Evolutionary conservation across 2,888 invertebrate species (phyloP), one percentile per base, ranked within the genome.

Genomic region (Megastigmus dorsalis): DNA sequence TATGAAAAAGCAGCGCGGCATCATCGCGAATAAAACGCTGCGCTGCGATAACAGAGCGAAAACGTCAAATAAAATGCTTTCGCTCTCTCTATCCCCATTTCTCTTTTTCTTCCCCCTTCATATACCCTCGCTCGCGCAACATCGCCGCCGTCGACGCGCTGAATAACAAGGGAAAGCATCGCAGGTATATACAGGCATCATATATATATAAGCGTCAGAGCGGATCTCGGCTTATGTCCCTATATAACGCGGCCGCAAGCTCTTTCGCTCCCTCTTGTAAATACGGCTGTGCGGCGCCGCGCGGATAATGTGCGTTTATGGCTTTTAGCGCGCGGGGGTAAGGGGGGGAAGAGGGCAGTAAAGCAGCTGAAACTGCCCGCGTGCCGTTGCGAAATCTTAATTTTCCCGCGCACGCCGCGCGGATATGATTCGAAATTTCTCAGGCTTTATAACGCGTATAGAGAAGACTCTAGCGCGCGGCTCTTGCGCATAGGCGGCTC

Each of bases 271-370:
- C 28, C 28, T 52, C 65, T 65, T 65, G 52, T 65, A 65, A 65
- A 65, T 65, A 65, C 38, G 38, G 18, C 36, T 9, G 65, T 15
- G 60, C 4, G 33, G 7, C 3, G 48, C 13, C 20, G 33, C 45
- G 45, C 33, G 55, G 57, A 45, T 57, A 67, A 57, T 45, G 57
- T 48, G 45, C 67, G 43, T 67, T 57, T 57, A 67, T 67, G 57
- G 57, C 45, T 67, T 57, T 67, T 57, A 67, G 45, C 57, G 55
- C 55, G 57, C n/a, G n/a, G n/a, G n/a, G n/a, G n/a, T n/a, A n/a
- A n/a, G n/a, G n/a, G n/a, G n/a, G n/a, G n/a, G n/a, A n/a, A n/a
- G n/a, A n/a, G 48, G 33, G 45, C 45, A 67, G 57, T 67, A 67
- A 67, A 67, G 57, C 33, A 20, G 9, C 13, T 10, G 50, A 43